A percentile compares a stretch with the other conserved stretches of the same genome.
phyloP scores from a whole-genome alignment of 2,888 invertebrate species.

The Gymnocheta viridis region DNA sequence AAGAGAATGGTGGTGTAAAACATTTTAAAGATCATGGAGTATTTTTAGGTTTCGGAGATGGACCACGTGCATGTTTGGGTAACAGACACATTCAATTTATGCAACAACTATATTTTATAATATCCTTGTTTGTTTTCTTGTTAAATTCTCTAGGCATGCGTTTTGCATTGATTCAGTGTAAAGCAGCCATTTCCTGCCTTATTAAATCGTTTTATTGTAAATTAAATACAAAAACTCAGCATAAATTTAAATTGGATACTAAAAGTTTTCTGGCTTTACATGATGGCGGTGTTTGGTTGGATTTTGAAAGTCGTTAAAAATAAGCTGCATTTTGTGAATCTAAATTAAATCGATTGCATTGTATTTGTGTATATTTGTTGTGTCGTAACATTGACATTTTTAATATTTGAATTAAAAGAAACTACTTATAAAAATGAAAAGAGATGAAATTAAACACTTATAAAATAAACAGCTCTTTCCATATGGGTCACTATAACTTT shows the following conservation, averaged over 20 bases:
- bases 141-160: slow-evolving; percentile 72
- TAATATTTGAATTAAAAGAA: not conserved
- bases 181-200: slow-evolving; percentile 76
- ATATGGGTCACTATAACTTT: not conserved
- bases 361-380: not conserved
- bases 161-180: slow-evolving; percentile 77
- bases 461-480: not conserved
- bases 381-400: slow-evolving; percentile 53
- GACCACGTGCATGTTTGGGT: slow-evolving; percentile 80
- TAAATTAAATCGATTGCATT: slow-evolving; percentile 16
- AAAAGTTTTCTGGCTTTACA: slow-evolving; percentile 75
- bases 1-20: slow-evolving; percentile 76
- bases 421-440: slow-evolving; percentile 16
- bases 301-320: slow-evolving; percentile 71
- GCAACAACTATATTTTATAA: not conserved
- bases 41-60: slow-evolving; percentile 80
- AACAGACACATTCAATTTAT: not conserved
- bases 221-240: slow-evolving; percentile 74
- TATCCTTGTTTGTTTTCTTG: slow-evolving; percentile 4
- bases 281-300: slow-evolving; percentile 79
- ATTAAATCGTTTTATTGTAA: slow-evolving; percentile 74
- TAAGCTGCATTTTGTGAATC: not conserved
- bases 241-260: slow-evolving; percentile 75
- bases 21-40: slow-evolving; percentile 77
- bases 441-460: not conserved